A percentile compares a stretch with the other conserved stretches of the same genome.
Conservation (phyloP, 2,113 vertebrate genomes). For the Melanotaenia duboulayi region DNA sequence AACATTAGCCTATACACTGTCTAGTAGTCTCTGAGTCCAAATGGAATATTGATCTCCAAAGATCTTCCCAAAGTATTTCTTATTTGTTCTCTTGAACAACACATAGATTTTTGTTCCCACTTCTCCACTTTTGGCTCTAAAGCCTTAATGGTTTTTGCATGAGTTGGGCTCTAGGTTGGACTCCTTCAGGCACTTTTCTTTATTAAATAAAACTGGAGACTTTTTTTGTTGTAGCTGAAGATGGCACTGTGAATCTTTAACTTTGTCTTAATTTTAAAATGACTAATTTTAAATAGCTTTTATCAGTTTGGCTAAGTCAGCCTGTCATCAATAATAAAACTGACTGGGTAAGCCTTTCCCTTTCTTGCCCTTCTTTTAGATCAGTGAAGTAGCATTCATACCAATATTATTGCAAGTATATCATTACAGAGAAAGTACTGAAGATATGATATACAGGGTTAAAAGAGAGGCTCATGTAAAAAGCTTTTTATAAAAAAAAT, state of each 20-base stretch:
- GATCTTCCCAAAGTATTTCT: constrained; percentile 74
- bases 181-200: constrained; percentile 42
- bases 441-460: too few relatives aligned
- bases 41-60: constrained; percentile 79
- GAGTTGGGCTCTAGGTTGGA: constrained; percentile 38
- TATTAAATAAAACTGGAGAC: constrained; percentile 36
- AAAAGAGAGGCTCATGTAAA: too few relatives aligned
- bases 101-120: constrained; percentile 55
- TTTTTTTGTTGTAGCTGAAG: constrained; percentile 32
- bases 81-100: constrained; percentile 63
- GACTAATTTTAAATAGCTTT: constrained; percentile 12
- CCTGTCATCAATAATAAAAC: not conserved
- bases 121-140: constrained; percentile 58
- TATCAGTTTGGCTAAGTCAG: not conserved
- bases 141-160: constrained; percentile 72
- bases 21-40: constrained; percentile 66
- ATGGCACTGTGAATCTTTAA: constrained; percentile 14
- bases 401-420: not conserved
- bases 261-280: constrained; percentile 13
- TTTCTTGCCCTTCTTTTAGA: not conserved
- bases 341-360: not conserved
- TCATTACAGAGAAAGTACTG: not conserved
- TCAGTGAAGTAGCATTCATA: not conserved
- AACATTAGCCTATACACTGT: constrained; percentile 74
- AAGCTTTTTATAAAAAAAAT: too few relatives aligned